Evolutionary conservation across 2,888 invertebrate species (phyloP).

Genomic region (Seira musarum): DNA sequence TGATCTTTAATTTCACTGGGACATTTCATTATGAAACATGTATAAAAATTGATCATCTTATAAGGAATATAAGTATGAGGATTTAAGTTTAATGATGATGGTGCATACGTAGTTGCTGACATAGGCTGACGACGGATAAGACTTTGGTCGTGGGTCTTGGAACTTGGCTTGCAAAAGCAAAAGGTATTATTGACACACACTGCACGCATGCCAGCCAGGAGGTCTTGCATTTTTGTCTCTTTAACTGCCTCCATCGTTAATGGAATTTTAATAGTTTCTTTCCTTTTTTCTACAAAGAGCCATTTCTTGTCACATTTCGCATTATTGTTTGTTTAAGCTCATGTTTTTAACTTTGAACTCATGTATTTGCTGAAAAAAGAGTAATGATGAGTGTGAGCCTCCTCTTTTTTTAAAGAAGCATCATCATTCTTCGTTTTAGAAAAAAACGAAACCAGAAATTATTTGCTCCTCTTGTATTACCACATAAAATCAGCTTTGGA

Average conservation of each 20-base stretch:
- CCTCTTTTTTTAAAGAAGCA: not conserved
- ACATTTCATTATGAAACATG: too few relatives aligned
- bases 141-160: too few relatives aligned
- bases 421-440: not conserved
- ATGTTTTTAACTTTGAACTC: constrained; percentile 6
- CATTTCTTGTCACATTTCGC: constrained; percentile 25
- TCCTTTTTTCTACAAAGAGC: constrained; percentile 16
- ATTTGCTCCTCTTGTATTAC: not conserved
- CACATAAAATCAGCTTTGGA: not conserved
- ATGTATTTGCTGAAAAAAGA: not conserved
- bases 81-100: too few relatives aligned
- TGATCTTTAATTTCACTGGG: too few relatives aligned
- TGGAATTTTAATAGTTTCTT: constrained; percentile 56
- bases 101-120: too few relatives aligned
- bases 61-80: too few relatives aligned
- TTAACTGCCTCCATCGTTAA: constrained; percentile 29
- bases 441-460: not conserved
- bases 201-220: not conserved
- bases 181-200: not conserved
- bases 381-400: constrained; percentile 5
- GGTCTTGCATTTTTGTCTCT: not conserved
- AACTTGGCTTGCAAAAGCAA: too few relatives aligned
- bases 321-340: constrained; percentile 50
- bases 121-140: too few relatives aligned
- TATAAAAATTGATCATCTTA: too few relatives aligned